These are phyloP conservation scores for Sarotherodon lohbergeri DNA, from an alignment of 2,113 vertebrate genomes.

Conservation along the genomic window DNA sequence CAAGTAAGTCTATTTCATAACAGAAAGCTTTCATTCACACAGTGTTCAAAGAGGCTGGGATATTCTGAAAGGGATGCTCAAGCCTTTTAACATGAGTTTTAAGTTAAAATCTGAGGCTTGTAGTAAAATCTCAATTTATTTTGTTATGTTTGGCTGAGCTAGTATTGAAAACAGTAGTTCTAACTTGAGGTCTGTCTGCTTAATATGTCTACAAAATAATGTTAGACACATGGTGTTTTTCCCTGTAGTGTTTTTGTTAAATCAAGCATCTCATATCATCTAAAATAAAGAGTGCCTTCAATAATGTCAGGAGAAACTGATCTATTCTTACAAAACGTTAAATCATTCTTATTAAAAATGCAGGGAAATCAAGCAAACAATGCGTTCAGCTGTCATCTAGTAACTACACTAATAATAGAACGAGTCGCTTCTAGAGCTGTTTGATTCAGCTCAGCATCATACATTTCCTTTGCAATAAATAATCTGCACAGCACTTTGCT, in stretches of 20 bases:
- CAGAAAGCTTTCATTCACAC: slow-evolving; percentile 49
- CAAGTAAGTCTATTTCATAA: slow-evolving; percentile 41
- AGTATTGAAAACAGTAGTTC: background rate
- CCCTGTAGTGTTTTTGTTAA: background rate
- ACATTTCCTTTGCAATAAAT: background rate
- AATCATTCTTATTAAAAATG: background rate
- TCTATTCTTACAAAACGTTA: background rate
- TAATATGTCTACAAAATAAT: background rate
- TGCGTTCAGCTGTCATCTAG: background rate
- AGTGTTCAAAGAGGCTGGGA: slow-evolving; percentile 51
- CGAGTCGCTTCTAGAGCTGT: background rate
- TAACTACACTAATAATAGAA: background rate
- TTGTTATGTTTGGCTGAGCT: background rate
- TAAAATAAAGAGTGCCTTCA: background rate
- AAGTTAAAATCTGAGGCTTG: background rate
- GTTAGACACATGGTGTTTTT: background rate
- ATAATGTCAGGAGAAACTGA: background rate
- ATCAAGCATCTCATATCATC: background rate
- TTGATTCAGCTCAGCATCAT: background rate
- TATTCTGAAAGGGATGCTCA: slow-evolving; percentile 42
- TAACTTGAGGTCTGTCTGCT: background rate
- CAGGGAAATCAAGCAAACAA: background rate
- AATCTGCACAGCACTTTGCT: background rate
- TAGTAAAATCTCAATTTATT: background rate
- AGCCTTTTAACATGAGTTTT: slow-evolving; percentile 2